Evolutionary conservation across 2,797 vertebrate genomes (phyloP).

Genomic region (Acanthiza pusilla): DNA sequence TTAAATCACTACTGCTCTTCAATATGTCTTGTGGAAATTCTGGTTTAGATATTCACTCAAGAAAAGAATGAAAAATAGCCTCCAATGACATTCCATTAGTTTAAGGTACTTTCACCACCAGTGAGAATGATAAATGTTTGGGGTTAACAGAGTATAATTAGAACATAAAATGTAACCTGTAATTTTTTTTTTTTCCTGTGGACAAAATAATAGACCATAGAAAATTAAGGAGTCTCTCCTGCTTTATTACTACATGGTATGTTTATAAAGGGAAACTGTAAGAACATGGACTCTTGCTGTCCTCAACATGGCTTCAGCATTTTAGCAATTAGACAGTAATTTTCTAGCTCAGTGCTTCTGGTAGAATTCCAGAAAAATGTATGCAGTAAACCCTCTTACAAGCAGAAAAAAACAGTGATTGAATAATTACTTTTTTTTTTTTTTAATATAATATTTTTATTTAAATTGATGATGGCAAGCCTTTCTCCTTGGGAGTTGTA

Average conservation of each 20-base stretch:
- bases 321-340: background rate
- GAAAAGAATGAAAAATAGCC: background rate
- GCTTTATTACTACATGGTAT: background rate
- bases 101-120: background rate
- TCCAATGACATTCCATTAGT: background rate
- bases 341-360: background rate
- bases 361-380: background rate
- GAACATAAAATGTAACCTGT: background rate
- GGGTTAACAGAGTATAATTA: background rate
- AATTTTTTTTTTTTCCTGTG: background rate
- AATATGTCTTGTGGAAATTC: background rate
- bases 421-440: background rate
- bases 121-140: background rate
- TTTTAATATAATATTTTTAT: too few relatives aligned
- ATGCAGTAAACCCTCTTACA: background rate
- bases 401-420: background rate
- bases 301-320: background rate
- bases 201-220: background rate
- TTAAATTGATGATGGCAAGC: background rate
- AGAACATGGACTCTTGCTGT: background rate
- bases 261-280: background rate
- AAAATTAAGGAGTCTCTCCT: background rate
- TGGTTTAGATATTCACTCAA: background rate
- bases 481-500: background rate
- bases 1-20: background rate